Conservation (phyloP, 2,888 invertebrate species). For the Rotaria sp. region DNA sequence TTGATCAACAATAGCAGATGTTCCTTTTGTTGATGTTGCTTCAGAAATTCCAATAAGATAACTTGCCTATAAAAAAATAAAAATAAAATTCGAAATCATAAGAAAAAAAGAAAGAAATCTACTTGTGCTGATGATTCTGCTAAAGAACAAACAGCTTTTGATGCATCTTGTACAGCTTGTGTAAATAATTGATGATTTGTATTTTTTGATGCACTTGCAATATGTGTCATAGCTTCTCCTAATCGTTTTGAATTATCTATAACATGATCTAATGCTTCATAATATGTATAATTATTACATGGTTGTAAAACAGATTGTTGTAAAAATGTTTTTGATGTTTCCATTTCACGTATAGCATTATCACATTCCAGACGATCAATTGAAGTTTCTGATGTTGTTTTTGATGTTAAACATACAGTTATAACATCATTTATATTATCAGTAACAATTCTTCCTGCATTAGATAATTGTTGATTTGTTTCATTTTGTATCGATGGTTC, state of each 20-base stretch:
- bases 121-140: constrained; percentile 83
- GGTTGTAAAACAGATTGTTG: neutral
- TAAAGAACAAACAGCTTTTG: constrained; percentile 73
- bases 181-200: constrained; percentile 29
- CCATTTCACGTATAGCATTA: constrained; percentile 82
- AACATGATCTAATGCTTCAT: constrained; percentile 7
- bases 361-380: constrained; percentile 75
- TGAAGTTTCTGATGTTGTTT: neutral
- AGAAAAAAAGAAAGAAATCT: constrained; percentile 14
- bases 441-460: constrained; percentile 59
- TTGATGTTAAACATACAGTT: constrained; percentile 63
- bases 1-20: constrained; percentile 74
- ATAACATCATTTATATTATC: constrained; percentile 72
- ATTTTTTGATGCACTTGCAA: constrained; percentile 35
- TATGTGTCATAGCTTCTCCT: constrained; percentile 35
- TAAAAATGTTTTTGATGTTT: constrained; percentile 56
- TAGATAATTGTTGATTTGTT: constrained; percentile 64
- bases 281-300: neutral
- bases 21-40: constrained; percentile 76
- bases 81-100: neutral
- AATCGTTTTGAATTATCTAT: constrained; percentile 9
- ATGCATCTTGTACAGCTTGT: constrained; percentile 48
- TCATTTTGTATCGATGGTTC: neutral
- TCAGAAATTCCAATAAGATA: constrained; percentile 89
- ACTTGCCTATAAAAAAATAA: constrained; percentile 62